A percentile compares a stretch with the other conserved stretches of the same genome.
phyloP scores from a whole-genome alignment of 30 jellyfish, hydroid and myxozoan genomes.

The Cassiopea andromeda region DNA sequence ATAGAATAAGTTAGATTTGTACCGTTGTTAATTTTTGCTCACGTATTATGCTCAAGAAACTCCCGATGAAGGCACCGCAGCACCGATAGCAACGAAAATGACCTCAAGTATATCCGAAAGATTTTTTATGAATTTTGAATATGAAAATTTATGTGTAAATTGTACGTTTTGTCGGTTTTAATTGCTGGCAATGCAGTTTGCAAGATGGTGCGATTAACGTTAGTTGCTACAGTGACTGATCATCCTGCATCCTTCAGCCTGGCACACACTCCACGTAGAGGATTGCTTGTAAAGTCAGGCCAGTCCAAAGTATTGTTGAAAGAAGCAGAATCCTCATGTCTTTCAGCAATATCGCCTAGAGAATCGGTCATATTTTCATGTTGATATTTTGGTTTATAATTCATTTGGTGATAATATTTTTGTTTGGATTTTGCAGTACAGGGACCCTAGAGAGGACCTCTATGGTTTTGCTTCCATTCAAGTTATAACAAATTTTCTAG shows the following conservation, averaged over 20 bases:
- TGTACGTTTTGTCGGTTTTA: conserved; percentile 1
- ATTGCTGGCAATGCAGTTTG: background rate
- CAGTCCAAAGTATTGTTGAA: background rate
- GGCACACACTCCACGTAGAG: background rate
- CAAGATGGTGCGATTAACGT: background rate
- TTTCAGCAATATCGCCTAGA: background rate
- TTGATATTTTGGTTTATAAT: background rate
- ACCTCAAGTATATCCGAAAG: background rate
- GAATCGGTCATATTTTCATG: background rate
- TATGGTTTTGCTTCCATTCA: background rate
- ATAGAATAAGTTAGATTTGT: conserved; percentile 25
- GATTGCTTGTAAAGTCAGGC: background rate
- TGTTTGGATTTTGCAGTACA: background rate
- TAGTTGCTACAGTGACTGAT: background rate
- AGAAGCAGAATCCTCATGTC: background rate
- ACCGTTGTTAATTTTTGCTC: conserved; percentile 47
- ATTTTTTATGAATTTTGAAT: conserved; percentile 30
- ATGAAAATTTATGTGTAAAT: conserved; percentile 32
- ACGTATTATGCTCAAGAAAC: background rate
- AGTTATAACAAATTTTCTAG: too few relatives aligned
- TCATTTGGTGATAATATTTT: background rate
- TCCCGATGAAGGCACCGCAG: background rate
- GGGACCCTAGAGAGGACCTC: background rate
- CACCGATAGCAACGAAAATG: background rate
- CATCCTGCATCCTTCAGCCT: background rate